Evolutionary conservation across 1,140 invertebrate genomes (phyloP).

Genomic region (Tribolium madens): DNA sequence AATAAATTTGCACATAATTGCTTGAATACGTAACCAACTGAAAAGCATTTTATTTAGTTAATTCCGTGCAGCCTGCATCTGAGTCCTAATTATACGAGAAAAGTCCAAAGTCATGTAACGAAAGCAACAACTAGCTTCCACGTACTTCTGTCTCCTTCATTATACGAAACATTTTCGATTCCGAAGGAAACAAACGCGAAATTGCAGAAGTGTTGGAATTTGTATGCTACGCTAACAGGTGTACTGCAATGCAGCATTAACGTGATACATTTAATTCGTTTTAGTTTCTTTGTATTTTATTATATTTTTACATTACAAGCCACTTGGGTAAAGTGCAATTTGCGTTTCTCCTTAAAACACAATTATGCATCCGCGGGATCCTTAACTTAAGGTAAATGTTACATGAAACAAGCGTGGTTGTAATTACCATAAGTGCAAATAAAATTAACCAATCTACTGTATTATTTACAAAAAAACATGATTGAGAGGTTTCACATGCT

Average conservation of each 20-base stretch:
- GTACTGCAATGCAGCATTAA: slow-evolving; percentile 26
- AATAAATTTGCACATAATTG: slow-evolving; percentile 21
- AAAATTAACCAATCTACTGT: neutral
- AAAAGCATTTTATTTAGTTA: slow-evolving; percentile 18
- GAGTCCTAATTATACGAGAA: slow-evolving; percentile 29
- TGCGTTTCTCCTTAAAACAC: slow-evolving; percentile 3
- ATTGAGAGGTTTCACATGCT: slow-evolving; percentile 14
- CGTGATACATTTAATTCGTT: slow-evolving; percentile 9
- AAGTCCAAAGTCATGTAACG: slow-evolving; percentile 23
- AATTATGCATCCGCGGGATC: slow-evolving; percentile 10
- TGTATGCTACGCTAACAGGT: neutral
- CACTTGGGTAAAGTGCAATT: slow-evolving; percentile 13
- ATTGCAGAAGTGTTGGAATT: neutral
- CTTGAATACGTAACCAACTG: slow-evolving; percentile 25
- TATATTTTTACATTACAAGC: slow-evolving; percentile 3
- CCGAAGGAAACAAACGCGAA: neutral
- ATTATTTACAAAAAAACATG: slow-evolving; percentile 13
- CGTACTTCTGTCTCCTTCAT: slow-evolving; percentile 7
- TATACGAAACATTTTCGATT: slow-evolving; percentile 22
- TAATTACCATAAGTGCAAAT: slow-evolving; percentile 11
- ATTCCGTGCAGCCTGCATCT: slow-evolving; percentile 23
- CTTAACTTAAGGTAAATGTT: neutral
- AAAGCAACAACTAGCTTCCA: neutral
- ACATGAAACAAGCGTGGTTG: neutral
- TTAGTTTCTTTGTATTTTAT: slow-evolving; percentile 9